Evolutionary conservation across 2,888 invertebrate genomes (phyloP), one percentile per base, ranked within the genome.

Genomic region (Philonicus albiceps): DNA sequence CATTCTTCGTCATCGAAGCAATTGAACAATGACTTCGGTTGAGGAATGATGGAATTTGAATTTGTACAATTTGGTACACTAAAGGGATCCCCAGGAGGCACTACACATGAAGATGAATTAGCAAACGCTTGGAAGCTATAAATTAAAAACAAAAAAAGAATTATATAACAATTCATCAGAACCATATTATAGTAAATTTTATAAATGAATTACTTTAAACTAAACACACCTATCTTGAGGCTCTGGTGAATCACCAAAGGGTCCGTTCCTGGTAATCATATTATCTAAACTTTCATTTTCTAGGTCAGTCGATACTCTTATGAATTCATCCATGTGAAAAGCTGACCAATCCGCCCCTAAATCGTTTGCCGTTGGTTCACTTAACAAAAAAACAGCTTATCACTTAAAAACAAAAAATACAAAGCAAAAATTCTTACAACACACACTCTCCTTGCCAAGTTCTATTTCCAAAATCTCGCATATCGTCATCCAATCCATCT

Each of bases 61-160:
- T 84, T 84, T 84, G 84, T 84, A 73, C 73, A 64, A 30, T 83
- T 78, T 78, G 78, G 27, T 78, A 49, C 30, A 19, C 27, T 78
- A 30, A 27, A 43, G 7, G 78, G 78, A 43, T 78, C 78, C 43
- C 78, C 78, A 19, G 76, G 64, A 27, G 64, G 76, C 43, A 76
- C 76, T 53, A 78, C 30, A 43, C 22, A 64, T 8, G 64, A 64
- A 7, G 64, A 64, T 64, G 64, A 64, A 64, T 64, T 64, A 27
- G 64, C 64, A 22, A 64, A 64, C 7, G 22, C 64, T 64, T 74
- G 34, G 31, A 74, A 74, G 16, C 74, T 74, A 74, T 34, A 74
- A 74, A 74, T 27, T n/a, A n/a, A n/a, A 19, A 31, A 74, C 1
- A 31, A 74, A 31, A 7, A 19, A 64, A 3, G 19, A 3, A 64